Base-by-base conservation (phyloP, 2,113 vertebrate genomes). In the Alethe castanea region DNA sequence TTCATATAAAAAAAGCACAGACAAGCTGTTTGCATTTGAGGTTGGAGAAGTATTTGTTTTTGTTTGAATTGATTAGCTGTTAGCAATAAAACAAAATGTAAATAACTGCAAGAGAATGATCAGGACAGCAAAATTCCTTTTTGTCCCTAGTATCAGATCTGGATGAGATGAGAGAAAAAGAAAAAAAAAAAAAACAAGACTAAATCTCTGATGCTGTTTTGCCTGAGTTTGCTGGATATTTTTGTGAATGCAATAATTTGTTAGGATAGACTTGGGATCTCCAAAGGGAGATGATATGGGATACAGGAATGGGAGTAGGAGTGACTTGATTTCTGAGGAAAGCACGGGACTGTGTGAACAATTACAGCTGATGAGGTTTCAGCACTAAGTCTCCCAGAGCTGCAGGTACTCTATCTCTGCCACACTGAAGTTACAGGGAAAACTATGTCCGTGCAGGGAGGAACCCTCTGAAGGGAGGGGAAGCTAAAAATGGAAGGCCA, bases 41-140 rank as follows among this genome's bases (percentile, higher is more conserved):
- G 40, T 67, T 82, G 80, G 76, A 80, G 36, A 95, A 86, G 26
- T 61, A 81, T 73, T 92, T 91, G 52, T 9, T 93, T 90, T 95
- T 72, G 71, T 95, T 94, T 94, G 8, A 94, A 92, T 80, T 96
- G 87, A 97, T 96, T 96, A 93, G 76, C 90, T 96, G 94, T 76
- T 95, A 96, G 85, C 56, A 71, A 92, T 88, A 74, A 92, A 94
- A 61, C 18, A 67, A 90, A 77, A 94, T 16, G 52, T 81, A 90
- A 95, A 86, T 90, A 96, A 86, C 79, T 83, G 47, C 52, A 81
- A 94, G n/a, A 90, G n/a, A 88, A 90, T 80, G 69, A 89, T 93
- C 83, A 3, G 12, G 86, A 94, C 36, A 79, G 74, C 42, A 81
- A 90, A 82, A 90, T 77, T 94, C 60, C 26, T 84, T 76, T 74